Base-by-base conservation (phyloP, 2,888 invertebrate species). In the Athrips mouffetella region DNA sequence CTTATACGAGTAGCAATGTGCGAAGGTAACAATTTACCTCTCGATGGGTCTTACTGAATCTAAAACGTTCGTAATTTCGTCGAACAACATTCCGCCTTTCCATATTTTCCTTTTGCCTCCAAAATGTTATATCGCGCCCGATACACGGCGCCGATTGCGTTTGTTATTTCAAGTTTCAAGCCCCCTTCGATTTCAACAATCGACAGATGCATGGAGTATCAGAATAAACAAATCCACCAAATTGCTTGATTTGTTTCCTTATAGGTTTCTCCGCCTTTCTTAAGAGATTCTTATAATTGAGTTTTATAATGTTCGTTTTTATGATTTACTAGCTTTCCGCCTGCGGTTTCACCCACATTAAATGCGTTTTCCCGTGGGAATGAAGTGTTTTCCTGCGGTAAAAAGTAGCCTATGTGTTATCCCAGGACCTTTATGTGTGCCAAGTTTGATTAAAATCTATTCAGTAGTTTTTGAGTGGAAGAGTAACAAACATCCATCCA, bases 31-130 rank as follows among this genome's bases (percentile, higher is more conserved):
- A 86, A 84, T 85, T 84, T 78, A 80, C 76, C 80, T 73, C 79
- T 78, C 82, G 80, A 85, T 84, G 77, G 83, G 76, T 76, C 77
- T 80, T 78, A 74, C 65, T 74, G 81, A 84, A 82, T 85, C 85
- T 76, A 84, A 86, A 85, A 77, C 78, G 83, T 84, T 83, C 81
- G 85, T 85, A 86, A 87, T 87, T 84, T 84, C 74, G 84, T 78
- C 80, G 78, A 80, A 82, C 81, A 81, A 87, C 85, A 84, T 85
- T 84, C 80, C 67, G 79, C 76, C 79, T 83, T 86, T 83, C 81
- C 85, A 87, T 86, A 85, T 85, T 86, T 85, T 80, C 79, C 73
- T 78, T 76, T 81, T 80, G 73, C 80, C 73, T 76, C 65, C 73
- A 73, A 75, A 84, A 81, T 80, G 79, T 83, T 79, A 76, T 79